These are phyloP conservation scores for Anagrus nilaparvatae DNA, from an alignment of 1,140 invertebrate species.

Conservation along the genomic window DNA sequence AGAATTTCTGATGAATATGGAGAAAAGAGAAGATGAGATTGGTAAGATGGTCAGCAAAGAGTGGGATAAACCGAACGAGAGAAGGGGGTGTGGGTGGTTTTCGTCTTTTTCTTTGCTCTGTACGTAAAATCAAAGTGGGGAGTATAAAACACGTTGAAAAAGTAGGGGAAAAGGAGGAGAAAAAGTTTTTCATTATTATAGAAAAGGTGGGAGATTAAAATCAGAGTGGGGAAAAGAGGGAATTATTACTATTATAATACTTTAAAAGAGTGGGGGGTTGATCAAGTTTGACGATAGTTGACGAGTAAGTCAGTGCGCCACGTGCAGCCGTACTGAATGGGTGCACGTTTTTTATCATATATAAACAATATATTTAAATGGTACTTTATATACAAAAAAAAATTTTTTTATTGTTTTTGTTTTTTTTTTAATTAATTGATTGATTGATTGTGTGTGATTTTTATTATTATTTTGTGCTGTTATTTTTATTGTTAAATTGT, in stretches of 20 bases:
- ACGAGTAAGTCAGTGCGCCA: constrained; percentile 37
- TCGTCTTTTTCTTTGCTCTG: too few relatives aligned
- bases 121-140: not conserved
- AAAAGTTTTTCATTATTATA: too few relatives aligned
- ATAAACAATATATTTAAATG: not conserved
- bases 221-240: too few relatives aligned
- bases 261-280: not conserved
- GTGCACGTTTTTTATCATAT: constrained; percentile 23
- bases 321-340: constrained; percentile 39
- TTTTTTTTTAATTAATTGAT: too few relatives aligned
- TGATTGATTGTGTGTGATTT: too few relatives aligned
- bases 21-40: not conserved
- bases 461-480: too few relatives aligned
- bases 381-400: too few relatives aligned
- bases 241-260: too few relatives aligned
- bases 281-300: not conserved
- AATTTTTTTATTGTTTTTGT: too few relatives aligned
- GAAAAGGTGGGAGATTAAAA: too few relatives aligned
- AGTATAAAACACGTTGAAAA: constrained; percentile 2
- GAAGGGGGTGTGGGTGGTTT: not conserved
- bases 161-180: too few relatives aligned
- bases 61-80: constrained; percentile 3
- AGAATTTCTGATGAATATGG: not conserved
- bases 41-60: constrained; percentile 5
- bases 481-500: too few relatives aligned